phyloP scores from a whole-genome alignment of 2,113 vertebrate species.

The Sigmodon hispidus region DNA sequence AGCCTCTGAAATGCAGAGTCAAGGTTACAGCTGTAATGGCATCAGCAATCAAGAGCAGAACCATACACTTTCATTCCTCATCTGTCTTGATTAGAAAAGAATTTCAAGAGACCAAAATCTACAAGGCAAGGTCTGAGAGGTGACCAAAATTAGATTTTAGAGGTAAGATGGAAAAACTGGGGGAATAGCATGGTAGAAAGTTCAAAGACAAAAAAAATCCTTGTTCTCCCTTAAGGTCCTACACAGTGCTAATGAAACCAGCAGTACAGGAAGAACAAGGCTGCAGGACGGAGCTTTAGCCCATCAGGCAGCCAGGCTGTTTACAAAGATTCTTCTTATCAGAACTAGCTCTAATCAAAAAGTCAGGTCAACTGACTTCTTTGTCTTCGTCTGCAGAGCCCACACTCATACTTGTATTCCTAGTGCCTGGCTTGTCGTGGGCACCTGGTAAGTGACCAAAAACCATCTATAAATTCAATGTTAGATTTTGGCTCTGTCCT shows the following conservation, averaged over 20 bases:
- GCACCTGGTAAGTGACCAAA: not conserved
- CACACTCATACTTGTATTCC: slow-evolving; percentile 3
- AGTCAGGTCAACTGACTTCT: not conserved
- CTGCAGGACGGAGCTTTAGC: not conserved
- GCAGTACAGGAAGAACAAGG: not conserved
- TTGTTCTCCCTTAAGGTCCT: not conserved
- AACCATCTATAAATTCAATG: slow-evolving; percentile 11
- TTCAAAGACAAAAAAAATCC: not conserved
- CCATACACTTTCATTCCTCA: not conserved
- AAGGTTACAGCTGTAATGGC: not conserved
- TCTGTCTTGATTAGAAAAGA: not conserved
- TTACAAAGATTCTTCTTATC: slow-evolving; percentile 4
- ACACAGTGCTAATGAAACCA: not conserved
- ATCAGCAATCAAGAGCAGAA: not conserved
- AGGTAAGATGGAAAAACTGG: not conserved
- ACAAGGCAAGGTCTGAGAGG: not conserved
- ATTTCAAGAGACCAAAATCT: slow-evolving; percentile 34
- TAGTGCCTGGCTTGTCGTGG: not conserved
- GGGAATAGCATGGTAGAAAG: not conserved
- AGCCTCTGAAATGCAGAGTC: slow-evolving; percentile 44
- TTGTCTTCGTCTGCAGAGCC: not conserved
- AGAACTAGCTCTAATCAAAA: slow-evolving; percentile 48
- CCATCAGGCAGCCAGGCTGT: not conserved
- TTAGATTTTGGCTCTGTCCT: not conserved
- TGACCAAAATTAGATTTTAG: not conserved